Evolutionary conservation across 2,888 invertebrate species (phyloP).

Genomic region (Omphaloscelis lunosa): DNA sequence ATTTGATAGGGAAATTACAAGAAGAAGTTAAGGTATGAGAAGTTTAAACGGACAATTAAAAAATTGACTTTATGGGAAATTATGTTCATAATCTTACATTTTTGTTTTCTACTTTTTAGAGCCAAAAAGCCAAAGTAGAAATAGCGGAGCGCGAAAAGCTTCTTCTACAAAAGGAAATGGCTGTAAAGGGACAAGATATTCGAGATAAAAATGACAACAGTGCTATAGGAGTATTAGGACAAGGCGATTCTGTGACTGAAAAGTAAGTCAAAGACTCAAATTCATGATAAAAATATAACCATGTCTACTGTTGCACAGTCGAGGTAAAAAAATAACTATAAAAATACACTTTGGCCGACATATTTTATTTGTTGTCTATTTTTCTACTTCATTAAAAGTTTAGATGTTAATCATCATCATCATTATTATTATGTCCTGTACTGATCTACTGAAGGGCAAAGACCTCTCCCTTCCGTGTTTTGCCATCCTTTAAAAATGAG

Average conservation of each 20-base stretch:
- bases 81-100: neutral
- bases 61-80: neutral
- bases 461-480: too few species aligned
- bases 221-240: conserved; percentile 79
- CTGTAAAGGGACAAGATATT: conserved; percentile 74
- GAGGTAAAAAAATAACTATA: too few species aligned
- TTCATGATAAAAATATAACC: too few species aligned
- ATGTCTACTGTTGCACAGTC: too few species aligned
- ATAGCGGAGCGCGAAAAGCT: conserved; percentile 84
- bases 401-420: too few species aligned
- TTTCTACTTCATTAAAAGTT: too few species aligned
- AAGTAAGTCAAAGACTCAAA: conserved; percentile 74
- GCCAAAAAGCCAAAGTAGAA: conserved; percentile 83
- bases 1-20: conserved; percentile 81
- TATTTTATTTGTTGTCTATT: too few species aligned
- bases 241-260: conserved; percentile 78
- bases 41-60: neutral
- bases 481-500: too few species aligned
- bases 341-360: too few species aligned
- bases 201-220: conserved; percentile 86
- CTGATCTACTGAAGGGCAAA: too few species aligned
- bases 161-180: conserved; percentile 82
- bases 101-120: conserved; percentile 72
- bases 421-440: too few species aligned
- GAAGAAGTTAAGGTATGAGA: conserved; percentile 85